Evolutionary conservation across 2,797 vertebrate species (phyloP).

Genomic region (Cryptoblepharus egeriae): DNA sequence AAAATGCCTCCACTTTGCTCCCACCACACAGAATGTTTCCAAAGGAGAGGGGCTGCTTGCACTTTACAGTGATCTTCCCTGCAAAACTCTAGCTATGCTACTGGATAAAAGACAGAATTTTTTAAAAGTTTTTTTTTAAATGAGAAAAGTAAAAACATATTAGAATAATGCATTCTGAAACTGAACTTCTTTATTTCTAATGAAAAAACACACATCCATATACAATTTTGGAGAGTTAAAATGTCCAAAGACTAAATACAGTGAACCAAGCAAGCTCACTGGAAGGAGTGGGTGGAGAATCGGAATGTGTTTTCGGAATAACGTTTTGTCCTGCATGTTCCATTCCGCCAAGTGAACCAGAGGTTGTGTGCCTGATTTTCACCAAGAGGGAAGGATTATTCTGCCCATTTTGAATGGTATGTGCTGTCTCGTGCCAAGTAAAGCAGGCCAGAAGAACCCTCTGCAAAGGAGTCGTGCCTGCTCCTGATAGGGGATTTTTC

Average conservation of each 20-base stretch:
- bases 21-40: too few species aligned
- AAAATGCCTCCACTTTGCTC: too few species aligned
- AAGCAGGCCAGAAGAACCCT: conserved; percentile 9
- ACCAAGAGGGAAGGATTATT: rapidly evolving
- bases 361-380: conserved; percentile 6
- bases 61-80: too few species aligned
- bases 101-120: too few species aligned
- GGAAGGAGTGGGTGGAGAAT: rapidly evolving
- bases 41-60: too few species aligned
- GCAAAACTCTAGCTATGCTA: too few species aligned
- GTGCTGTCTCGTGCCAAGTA: conserved; percentile 24
- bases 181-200: neutral
- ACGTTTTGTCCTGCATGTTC: neutral
- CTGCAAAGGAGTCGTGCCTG: neutral
- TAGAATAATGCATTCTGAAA: neutral
- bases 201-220: neutral
- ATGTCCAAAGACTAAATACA: neutral
- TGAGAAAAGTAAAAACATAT: too few species aligned
- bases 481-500: conserved; percentile 49
- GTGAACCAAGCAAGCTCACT: neutral
- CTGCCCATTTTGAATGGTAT: conserved; percentile 26
- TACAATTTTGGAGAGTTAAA: neutral
- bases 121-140: too few species aligned
- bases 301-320: neutral
- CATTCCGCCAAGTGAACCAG: neutral